phyloP scores from a whole-genome alignment of 2,113 vertebrate genomes.

The Rafetus swinhoei region DNA sequence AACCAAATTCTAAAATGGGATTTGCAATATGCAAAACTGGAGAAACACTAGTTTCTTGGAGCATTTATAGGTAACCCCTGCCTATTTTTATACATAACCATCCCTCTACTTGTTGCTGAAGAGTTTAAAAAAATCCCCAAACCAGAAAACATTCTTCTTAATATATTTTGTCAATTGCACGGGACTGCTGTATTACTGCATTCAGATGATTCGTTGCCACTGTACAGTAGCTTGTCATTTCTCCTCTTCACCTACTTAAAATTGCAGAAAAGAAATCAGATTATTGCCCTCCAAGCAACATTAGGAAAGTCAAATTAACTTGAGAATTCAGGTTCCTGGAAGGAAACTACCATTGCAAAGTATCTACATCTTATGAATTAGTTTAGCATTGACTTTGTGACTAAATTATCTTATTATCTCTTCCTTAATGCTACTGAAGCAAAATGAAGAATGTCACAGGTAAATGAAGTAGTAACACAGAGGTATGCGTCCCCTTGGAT shows the following conservation, averaged over 20 bases:
- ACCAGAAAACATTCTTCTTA: conserved; percentile 11
- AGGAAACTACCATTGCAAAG: conserved; percentile 55
- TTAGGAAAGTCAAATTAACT: conserved; percentile 59
- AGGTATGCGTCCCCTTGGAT: background rate
- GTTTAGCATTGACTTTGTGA: conserved; percentile 65
- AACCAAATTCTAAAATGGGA: background rate
- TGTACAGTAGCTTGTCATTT: conserved; percentile 35
- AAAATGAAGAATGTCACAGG: background rate
- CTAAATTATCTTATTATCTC: conserved; percentile 44
- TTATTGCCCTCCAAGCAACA: conserved; percentile 55
- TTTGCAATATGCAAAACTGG: background rate
- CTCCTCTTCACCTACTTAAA: conserved; percentile 7
- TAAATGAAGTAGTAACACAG: background rate
- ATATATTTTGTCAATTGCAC: conserved; percentile 33
- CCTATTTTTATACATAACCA: conserved; percentile 26
- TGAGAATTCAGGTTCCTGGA: conserved; percentile 61
- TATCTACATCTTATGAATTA: conserved; percentile 47
- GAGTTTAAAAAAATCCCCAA: conserved; percentile 16
- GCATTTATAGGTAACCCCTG: background rate
- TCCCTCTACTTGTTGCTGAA: background rate
- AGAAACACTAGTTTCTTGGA: background rate
- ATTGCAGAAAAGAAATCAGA: conserved; percentile 65
- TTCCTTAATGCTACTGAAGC: conserved; percentile 19
- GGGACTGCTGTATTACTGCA: background rate
- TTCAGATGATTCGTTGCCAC: conserved; percentile 55